phyloP scores from a whole-genome alignment of 2,113 vertebrate species.

The Notothenia coriiceps region DNA sequence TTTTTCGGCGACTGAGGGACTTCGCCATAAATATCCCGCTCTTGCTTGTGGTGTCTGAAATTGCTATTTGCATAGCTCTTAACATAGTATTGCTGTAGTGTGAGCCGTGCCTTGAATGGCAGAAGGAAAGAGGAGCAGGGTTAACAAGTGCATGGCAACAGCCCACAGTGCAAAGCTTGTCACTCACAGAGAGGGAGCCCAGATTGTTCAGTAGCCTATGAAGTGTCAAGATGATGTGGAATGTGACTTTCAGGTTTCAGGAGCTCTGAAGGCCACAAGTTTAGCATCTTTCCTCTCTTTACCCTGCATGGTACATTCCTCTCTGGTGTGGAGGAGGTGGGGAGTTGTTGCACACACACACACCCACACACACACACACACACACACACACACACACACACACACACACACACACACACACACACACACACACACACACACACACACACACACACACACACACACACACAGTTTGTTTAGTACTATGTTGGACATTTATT shows the following conservation, averaged over 20 bases:
- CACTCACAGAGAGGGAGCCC: conserved; percentile 68
- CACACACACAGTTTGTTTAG: conserved; percentile 2
- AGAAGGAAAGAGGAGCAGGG: conserved; percentile 71
- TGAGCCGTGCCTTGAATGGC: conserved; percentile 69
- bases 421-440: conserved; percentile 14
- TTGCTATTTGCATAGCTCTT: conserved; percentile 70
- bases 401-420: neutral
- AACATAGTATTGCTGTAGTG: conserved; percentile 64
- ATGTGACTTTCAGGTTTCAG: conserved; percentile 76
- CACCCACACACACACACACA: neutral
- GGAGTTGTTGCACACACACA: conserved; percentile 56
- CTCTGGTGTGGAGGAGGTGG: conserved; percentile 53
- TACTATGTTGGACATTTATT: neutral
- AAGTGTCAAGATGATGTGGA: conserved; percentile 74
- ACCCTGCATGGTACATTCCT: conserved; percentile 70
- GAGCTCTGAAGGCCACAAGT: conserved; percentile 60
- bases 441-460: neutral
- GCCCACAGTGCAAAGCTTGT: conserved; percentile 69
- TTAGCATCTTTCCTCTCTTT: conserved; percentile 52
- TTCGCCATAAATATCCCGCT: conserved; percentile 65
- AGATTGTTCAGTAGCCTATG: conserved; percentile 48
- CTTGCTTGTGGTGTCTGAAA: conserved; percentile 70
- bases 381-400: conserved; percentile 4
- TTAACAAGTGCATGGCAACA: conserved; percentile 80
- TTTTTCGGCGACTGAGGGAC: conserved; percentile 43